Percentiles rank a stretch among this genome's conserved stretches.
These are phyloP conservation scores for Prinia subflava DNA, from an alignment of 2,113 vertebrate species.

Conservation along the genomic window DNA sequence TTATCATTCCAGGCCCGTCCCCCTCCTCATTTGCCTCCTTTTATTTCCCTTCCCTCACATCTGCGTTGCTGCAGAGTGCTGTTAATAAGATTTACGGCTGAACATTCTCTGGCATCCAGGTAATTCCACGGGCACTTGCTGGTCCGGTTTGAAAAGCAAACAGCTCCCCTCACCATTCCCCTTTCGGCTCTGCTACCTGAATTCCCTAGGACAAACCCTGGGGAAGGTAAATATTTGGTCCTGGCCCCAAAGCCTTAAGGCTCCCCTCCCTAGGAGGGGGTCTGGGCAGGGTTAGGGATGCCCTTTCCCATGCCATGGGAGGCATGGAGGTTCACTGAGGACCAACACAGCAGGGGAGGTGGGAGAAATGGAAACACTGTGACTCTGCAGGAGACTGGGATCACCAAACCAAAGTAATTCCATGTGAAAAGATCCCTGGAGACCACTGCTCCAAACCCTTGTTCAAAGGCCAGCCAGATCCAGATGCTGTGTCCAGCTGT, in stretches of 20 bases:
- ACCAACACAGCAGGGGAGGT: neutral
- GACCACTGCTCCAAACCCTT: neutral
- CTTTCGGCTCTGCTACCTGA: neutral
- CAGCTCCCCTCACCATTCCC: neutral
- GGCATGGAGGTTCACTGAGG: neutral
- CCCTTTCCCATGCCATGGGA: fast-evolving
- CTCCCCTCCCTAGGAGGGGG: fast-evolving
- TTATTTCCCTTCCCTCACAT: conserved; percentile 1
- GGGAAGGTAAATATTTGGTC: conserved; percentile 4
- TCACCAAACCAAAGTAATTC: neutral
- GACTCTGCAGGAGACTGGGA: neutral
- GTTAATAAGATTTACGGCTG: neutral
- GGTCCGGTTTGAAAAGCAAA: neutral
- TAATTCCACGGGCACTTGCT: neutral
- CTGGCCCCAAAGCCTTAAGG: neutral
- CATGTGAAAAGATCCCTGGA: neutral
- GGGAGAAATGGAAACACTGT: fast-evolving
- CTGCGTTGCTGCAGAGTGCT: neutral
- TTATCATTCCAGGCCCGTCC: neutral
- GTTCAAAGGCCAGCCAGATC: neutral
- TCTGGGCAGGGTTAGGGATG: neutral
- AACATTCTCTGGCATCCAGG: neutral
- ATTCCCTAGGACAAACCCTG: neutral
- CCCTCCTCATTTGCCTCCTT: neutral
- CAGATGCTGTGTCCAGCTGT: neutral